These are phyloP conservation scores for Silurus meridionalis DNA, from an alignment of 2,113 vertebrate species.

Conservation along the genomic window DNA sequence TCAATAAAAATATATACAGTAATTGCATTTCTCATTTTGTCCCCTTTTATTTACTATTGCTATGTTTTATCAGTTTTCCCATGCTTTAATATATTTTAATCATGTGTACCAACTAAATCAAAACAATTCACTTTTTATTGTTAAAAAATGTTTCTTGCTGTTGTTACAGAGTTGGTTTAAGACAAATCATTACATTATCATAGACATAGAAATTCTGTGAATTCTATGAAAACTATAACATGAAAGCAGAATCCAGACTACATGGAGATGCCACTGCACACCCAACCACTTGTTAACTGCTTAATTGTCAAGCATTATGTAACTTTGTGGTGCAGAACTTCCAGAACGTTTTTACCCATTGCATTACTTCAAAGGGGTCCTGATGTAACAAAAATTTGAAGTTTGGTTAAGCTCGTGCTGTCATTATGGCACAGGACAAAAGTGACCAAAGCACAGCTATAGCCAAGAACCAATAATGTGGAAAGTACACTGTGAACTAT, in stretches of 20 bases:
- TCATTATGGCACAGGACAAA: conserved; percentile 29
- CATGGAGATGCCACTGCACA: not conserved
- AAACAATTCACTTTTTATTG: not conserved
- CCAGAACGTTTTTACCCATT: not conserved
- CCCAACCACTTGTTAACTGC: not conserved
- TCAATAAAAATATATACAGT: not conserved
- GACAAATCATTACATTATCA: not conserved
- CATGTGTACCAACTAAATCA: not conserved
- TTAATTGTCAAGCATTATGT: not conserved
- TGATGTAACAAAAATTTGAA: conserved; percentile 39
- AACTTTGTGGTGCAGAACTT: not conserved
- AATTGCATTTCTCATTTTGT: not conserved
- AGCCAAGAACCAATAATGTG: conserved; percentile 22
- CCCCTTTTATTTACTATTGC: not conserved
- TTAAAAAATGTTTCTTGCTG: not conserved
- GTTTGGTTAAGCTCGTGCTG: conserved; percentile 19
- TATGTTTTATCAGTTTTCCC: not conserved
- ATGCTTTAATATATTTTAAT: not conserved
- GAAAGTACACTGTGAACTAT: conserved; percentile 37
- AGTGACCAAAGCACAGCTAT: conserved; percentile 30
- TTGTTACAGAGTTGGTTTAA: not conserved
- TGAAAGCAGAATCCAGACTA: not conserved
- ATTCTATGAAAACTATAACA: not conserved
- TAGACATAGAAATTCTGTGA: not conserved
- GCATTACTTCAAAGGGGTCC: conserved; percentile 35